Evolutionary conservation across 2,888 invertebrate genomes (phyloP).

Genomic region (Pedicia rivosa): DNA sequence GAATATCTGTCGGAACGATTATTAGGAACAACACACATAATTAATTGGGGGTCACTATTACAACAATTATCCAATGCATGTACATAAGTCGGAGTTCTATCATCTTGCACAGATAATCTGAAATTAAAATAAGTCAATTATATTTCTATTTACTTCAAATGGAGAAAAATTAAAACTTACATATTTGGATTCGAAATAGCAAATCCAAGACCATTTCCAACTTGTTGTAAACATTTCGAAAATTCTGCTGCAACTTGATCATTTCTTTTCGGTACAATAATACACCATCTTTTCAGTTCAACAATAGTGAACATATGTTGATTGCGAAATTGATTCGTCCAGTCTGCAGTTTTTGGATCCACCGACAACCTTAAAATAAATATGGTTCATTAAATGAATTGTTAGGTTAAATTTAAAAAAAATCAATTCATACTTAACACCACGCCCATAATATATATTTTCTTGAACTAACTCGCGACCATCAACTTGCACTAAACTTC

Average conservation of each 20-base stretch:
- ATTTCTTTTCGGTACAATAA: constrained; percentile 22
- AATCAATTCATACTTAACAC: constrained; percentile 12
- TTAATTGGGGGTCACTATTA: constrained; percentile 39
- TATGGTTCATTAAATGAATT: too few species aligned
- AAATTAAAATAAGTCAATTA: too few species aligned
- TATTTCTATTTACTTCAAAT: too few species aligned
- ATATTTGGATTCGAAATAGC: constrained; percentile 27
- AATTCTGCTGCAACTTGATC: constrained; percentile 23
- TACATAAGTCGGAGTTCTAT: constrained; percentile 41
- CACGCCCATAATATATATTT: constrained; percentile 37
- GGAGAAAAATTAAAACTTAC: too few species aligned
- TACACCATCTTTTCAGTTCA: constrained; percentile 27
- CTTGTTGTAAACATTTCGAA: constrained; percentile 22
- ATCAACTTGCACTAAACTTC: constrained; percentile 41
- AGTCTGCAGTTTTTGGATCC: constrained; percentile 54
- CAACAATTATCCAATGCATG: constrained; percentile 40
- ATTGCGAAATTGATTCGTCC: constrained; percentile 52
- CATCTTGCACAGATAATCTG: constrained; percentile 35
- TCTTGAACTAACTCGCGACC: constrained; percentile 51
- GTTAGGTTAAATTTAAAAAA: too few species aligned
- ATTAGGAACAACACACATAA: constrained; percentile 49
- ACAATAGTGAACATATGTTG: constrained; percentile 26
- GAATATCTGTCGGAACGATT: constrained; percentile 62
- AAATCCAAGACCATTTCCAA: constrained; percentile 33
- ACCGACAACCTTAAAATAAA: too few species aligned